phyloP scores from a whole-genome alignment of 1,140 invertebrate species.

The Caenorhabditis latens region DNA sequence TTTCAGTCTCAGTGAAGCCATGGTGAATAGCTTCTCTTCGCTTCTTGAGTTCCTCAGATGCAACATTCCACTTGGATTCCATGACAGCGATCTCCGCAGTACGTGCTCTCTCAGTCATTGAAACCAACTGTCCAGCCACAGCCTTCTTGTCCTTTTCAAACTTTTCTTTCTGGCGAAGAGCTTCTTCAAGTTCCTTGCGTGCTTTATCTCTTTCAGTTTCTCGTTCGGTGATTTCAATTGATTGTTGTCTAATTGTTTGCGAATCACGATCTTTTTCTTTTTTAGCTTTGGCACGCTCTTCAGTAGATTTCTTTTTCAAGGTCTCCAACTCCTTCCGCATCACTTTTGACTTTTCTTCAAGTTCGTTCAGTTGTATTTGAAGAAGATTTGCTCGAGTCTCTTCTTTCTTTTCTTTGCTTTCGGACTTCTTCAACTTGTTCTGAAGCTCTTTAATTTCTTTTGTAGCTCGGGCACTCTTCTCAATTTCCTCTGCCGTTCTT shows the following conservation, averaged over 20 bases:
- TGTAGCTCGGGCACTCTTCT: slow-evolving; percentile 10
- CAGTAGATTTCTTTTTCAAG: slow-evolving; percentile 59
- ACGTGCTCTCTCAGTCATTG: slow-evolving; percentile 48
- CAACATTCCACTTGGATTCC: slow-evolving; percentile 36
- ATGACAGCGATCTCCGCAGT: slow-evolving; percentile 38
- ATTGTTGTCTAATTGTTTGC: slow-evolving; percentile 50
- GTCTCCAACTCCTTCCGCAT: slow-evolving; percentile 51
- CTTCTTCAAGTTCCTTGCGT: slow-evolving; percentile 38
- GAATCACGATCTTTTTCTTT: slow-evolving; percentile 57
- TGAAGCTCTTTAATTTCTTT: slow-evolving; percentile 48
- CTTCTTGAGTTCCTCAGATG: slow-evolving; percentile 40
- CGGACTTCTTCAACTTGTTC: slow-evolving; percentile 44
- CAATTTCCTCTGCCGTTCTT: neutral
- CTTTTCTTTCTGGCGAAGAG: slow-evolving; percentile 46
- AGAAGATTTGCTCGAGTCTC: slow-evolving; percentile 8
- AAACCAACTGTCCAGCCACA: slow-evolving; percentile 1
- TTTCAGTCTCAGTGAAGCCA: slow-evolving; percentile 52
- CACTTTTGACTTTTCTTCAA: slow-evolving; percentile 58
- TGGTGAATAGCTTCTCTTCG: slow-evolving; percentile 9
- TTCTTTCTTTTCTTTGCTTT: slow-evolving; percentile 57
- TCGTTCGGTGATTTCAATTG: slow-evolving; percentile 9
- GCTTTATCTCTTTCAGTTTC: slow-evolving; percentile 53
- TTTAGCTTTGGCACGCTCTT: slow-evolving; percentile 58
- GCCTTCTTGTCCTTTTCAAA: slow-evolving; percentile 52
- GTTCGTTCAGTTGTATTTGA: slow-evolving; percentile 19